Evolutionary conservation across 2,113 vertebrate genomes (phyloP), one percentile per base, ranked within the genome.

Genomic region (Cinclus mexicanus): DNA sequence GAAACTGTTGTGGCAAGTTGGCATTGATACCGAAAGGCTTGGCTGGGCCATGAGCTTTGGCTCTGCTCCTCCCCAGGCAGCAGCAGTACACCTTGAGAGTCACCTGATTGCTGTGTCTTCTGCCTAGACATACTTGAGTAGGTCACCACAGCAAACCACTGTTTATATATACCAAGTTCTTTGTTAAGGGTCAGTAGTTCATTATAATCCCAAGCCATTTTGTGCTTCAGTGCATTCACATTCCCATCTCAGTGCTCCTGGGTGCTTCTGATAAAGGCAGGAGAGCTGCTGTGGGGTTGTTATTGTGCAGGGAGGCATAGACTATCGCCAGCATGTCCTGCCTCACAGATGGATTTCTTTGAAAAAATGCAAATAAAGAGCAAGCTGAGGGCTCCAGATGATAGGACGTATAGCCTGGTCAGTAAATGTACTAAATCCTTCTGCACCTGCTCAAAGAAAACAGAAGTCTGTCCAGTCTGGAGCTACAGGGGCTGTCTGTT

Each of bases 201-300:
- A 29, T 64, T 82, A 23, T 52, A 65, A 63, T 85, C 47, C 74
- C 49, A 47, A 1, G 0, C 19, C 0, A 11, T 29, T 63, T 78
- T 33, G 16, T 74, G 80, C 35, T 83, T 83, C 39, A 41, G 44
- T 3, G 1, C 9, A 20, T 81, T 69, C 56, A 8, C 0, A 0
- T 74, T 80, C 47, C 81, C 52, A 10, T 60, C 59, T 76, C 0
- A 0, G 65, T 37, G 70, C 47, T 87, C 26, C 83, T 87, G 76
- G 49, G 47, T 0, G 7, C 35, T 86, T 82, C 79, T 83, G 64
- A 29, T 74, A 47, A 90, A 0, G 15, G 42, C n/a, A 76, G 79
- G 39, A 89, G 50, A 69, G 52, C 29, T 0, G 5, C 46, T 65
- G 79, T 0, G 0, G 50, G 50, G 18, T 14, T 44, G 33, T 22